phyloP scores from a whole-genome alignment of 1,140 invertebrate species.

The Drosophila neocordata region DNA sequence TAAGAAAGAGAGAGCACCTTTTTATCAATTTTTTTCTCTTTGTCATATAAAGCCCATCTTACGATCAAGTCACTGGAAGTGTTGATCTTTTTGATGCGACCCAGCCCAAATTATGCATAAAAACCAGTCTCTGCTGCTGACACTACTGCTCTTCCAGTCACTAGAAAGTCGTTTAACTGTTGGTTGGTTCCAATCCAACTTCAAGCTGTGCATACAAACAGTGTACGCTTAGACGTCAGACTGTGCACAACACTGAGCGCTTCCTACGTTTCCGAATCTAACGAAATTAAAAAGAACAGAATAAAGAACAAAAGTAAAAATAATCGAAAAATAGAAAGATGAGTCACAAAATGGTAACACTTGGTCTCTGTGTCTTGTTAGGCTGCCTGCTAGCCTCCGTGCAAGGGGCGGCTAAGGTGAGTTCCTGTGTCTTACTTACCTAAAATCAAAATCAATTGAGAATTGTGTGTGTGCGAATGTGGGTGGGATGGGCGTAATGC shows the following conservation, averaged over 20 bases:
- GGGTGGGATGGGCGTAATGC: background rate
- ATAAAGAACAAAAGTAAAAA: conserved; percentile 33
- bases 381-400: conserved; percentile 60
- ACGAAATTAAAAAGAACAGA: conserved; percentile 15
- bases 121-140: conserved; percentile 1
- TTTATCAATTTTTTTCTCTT: background rate
- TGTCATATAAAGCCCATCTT: background rate
- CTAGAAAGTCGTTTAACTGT: conserved; percentile 38
- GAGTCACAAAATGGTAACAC: conserved; percentile 67
- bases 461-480: background rate
- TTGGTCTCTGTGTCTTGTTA: conserved; percentile 51
- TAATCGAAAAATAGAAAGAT: conserved; percentile 35
- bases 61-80: conserved; percentile 29
- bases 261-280: conserved; percentile 10
- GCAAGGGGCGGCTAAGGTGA: conserved; percentile 74
- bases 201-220: conserved; percentile 52
- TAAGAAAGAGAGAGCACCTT: background rate
- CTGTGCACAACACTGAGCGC: conserved; percentile 44
- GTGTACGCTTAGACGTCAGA: conserved; percentile 55
- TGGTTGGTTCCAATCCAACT: background rate
- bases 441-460: conserved; percentile 24
- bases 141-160: conserved; percentile 22
- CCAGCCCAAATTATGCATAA: conserved; percentile 10
- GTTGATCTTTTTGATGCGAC: background rate
- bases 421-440: conserved; percentile 31